Percentiles rank a stretch among this genome's conserved stretches.
phyloP scores from a whole-genome alignment of 2,113 vertebrate species.

The Ardeotis arabs region DNA sequence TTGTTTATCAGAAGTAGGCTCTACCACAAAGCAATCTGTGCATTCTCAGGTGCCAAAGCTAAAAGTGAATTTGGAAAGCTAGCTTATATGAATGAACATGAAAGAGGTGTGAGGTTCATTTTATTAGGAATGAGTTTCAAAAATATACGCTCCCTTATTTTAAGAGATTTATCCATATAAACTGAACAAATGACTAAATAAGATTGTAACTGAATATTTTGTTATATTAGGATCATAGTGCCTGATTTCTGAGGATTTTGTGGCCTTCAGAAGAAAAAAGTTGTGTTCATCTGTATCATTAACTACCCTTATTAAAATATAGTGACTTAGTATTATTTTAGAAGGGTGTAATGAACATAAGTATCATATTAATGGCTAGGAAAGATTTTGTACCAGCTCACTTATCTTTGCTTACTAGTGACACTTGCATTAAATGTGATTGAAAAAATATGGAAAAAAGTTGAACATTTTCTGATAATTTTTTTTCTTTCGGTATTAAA shows the following conservation, averaged over 20 bases:
- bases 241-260: not conserved
- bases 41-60: not conserved
- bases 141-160: not conserved
- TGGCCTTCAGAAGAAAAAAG: not conserved
- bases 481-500: not conserved
- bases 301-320: not conserved
- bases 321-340: not conserved
- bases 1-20: not conserved
- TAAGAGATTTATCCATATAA: not conserved
- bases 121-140: not conserved
- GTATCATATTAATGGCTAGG: not conserved
- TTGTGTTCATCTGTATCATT: not conserved
- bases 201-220: not conserved
- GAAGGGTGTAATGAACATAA: not conserved
- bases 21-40: not conserved
- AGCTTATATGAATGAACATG: not conserved
- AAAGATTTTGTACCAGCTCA: not conserved
- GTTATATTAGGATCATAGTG: not conserved
- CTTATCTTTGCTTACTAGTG: not conserved
- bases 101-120: not conserved
- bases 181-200: not conserved
- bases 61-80: not conserved
- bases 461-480: not conserved
- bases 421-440: not conserved
- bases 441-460: not conserved